Base-by-base conservation (phyloP, 1,140 invertebrate genomes). In the Drosophila rufa region DNA sequence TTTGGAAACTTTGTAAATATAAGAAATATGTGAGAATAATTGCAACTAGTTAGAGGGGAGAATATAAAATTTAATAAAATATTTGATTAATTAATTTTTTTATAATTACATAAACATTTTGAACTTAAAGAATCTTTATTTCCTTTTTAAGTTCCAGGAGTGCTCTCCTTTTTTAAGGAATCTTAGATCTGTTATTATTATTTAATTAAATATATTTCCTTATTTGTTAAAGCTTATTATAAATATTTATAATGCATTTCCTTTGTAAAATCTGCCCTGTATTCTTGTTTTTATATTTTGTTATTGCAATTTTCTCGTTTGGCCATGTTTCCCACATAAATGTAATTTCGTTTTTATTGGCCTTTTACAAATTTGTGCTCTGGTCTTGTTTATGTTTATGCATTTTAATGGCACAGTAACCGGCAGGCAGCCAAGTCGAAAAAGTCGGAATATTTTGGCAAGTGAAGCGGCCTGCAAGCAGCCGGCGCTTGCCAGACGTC, bases 321-420 rank as follows among this genome's bases (percentile, higher is more conserved):
- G 60, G 46, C 43, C 46, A 47, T 79, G 47, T 62, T 82, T 69
- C 67, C 71, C 65, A 71, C 55, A 61, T 56, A 83, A 75, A 66
- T 77, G 56, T 78, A 62, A 59, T 61, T 47, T 78, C 43, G 50
- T 62, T 61, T 78, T 78, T 67, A 73, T 73, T 59, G 69, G 53
- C 22, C 55, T 59, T 82, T 78, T 77, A 69, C 53, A 56, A 75
- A 84, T 84, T 70, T 65, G 59, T 51, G 65, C 59, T 46, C 45
- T 46, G 50, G 60, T 48, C 15, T 76, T 76, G 43, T 59, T 67
- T 53, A 48, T 71, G 80, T 89, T 87, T 80, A 82, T 83, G 80
- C 77, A 85, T 65, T 82, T 74, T 78, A 78, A 82, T 82, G 62
- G 42, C 64, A 62, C 78, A 61, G 67, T 56, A 64, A 67, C 47